These are phyloP conservation scores for Clarias laeviceps DNA, from an alignment of 2,797 vertebrate genomes.

Conservation along the genomic window DNA sequence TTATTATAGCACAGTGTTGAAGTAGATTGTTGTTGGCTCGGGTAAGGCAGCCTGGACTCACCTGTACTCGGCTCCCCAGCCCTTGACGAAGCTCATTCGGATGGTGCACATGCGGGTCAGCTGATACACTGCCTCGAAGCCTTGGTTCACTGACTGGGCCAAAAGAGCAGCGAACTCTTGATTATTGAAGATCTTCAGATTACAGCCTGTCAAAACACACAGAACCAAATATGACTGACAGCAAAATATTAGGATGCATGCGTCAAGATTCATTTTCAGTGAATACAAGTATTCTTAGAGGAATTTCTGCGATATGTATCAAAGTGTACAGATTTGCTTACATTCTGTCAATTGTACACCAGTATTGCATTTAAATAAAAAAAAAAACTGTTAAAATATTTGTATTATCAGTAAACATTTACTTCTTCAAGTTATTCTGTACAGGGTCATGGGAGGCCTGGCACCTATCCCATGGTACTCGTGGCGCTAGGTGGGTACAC, in stretches of 20 bases:
- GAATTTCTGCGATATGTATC: not conserved
- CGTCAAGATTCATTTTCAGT: not conserved
- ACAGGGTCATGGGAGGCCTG: no score
- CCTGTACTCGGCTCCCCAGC: constrained; percentile 99
- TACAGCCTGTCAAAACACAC: constrained; percentile 81
- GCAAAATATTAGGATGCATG: not conserved
- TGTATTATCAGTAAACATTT: not conserved
- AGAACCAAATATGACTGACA: not conserved
- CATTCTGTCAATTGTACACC: not conserved
- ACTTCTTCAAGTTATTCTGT: not conserved
- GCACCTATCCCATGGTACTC: no score
- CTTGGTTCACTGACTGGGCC: constrained; percentile 98
- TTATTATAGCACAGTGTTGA: not conserved
- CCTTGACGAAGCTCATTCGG: constrained; percentile 99
- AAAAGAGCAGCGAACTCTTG: constrained; percentile 96
- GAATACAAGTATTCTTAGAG: not conserved
- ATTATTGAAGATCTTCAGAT: constrained; percentile 99
- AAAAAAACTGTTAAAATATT: not conserved
- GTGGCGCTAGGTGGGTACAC: no score
- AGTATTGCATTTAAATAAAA: not conserved
- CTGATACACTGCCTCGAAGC: constrained; percentile 97
- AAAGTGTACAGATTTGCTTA: not conserved
- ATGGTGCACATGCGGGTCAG: constrained; percentile 98
- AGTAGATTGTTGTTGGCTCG: not conserved
- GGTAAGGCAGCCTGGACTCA: constrained; percentile 55